Conservation (phyloP, 2,888 invertebrate species). For the Pollenia angustigena region DNA sequence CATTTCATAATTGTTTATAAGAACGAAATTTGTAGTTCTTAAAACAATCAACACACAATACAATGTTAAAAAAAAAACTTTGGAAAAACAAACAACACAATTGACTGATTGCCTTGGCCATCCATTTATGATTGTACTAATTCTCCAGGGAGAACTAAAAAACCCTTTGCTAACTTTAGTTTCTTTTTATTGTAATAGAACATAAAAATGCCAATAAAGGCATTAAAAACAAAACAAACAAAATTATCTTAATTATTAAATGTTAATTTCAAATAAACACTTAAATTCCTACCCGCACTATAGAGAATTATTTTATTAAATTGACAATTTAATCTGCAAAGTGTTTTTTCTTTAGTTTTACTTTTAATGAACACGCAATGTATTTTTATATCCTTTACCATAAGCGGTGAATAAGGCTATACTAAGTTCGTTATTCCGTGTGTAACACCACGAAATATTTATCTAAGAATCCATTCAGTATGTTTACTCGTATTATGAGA, state of each 20-base stretch:
- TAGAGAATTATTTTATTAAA: constrained; percentile 20
- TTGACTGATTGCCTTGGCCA: constrained; percentile 4
- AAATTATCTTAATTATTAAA: constrained; percentile 47
- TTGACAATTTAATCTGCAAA: constrained; percentile 60
- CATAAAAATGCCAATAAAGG: constrained; percentile 17
- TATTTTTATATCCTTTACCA: no score
- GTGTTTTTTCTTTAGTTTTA: constrained; percentile 55
- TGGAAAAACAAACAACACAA: neutral
- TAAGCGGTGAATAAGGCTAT: no score
- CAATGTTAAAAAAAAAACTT: neutral
- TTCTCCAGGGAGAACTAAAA: neutral
- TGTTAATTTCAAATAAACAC: constrained; percentile 10
- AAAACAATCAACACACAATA: no score
- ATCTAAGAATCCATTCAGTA: no score
- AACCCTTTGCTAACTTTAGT: neutral
- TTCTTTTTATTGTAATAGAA: neutral
- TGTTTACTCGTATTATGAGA: no score
- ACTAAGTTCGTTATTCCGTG: no score
- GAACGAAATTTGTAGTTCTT: neutral
- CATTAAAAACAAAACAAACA: constrained; percentile 27
- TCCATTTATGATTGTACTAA: neutral
- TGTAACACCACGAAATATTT: no score
- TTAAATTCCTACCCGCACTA: neutral
- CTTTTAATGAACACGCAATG: constrained; percentile 56
- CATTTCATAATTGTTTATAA: neutral